Percentiles rank a stretch among this genome's conserved stretches.
Conservation (phyloP, 2,113 vertebrate genomes). For the Cololabis saira region DNA sequence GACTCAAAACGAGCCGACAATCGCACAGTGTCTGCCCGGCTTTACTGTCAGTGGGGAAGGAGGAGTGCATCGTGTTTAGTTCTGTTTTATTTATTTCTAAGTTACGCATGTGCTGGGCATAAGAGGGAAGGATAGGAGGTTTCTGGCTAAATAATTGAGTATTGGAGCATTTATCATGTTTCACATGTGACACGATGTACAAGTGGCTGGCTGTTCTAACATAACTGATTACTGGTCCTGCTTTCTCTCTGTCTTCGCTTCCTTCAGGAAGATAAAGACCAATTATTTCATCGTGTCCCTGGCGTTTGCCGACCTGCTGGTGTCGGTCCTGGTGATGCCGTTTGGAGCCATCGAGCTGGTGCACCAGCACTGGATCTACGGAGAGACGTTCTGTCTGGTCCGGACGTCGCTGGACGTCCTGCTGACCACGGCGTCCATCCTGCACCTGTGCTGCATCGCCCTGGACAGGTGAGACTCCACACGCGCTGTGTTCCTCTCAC, state of each 20-base stretch:
- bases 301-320: conserved; percentile 95
- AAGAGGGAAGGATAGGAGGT: no score
- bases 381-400: conserved; percentile 95
- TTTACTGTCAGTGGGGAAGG: no score
- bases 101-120: no score
- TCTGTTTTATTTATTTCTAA: no score
- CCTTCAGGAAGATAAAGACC: conserved; percentile 97
- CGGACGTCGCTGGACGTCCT: conserved; percentile 96
- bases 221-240: background rate
- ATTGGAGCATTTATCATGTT: no score
- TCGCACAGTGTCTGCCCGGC: no score
- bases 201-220: no score
- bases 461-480: conserved; percentile 59
- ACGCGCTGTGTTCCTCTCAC: no score
- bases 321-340: conserved; percentile 97
- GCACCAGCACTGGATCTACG: conserved; percentile 94
- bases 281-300: conserved; percentile 99
- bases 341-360: conserved; percentile 97
- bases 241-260: background rate
- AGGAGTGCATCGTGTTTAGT: no score
- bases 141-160: no score
- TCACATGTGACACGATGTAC: no score
- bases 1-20: no score
- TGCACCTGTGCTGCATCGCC: conserved; percentile 96
- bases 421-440: conserved; percentile 95